Base-by-base conservation (phyloP, 2,888 invertebrate species). In the Cerceris ruficornis region DNA sequence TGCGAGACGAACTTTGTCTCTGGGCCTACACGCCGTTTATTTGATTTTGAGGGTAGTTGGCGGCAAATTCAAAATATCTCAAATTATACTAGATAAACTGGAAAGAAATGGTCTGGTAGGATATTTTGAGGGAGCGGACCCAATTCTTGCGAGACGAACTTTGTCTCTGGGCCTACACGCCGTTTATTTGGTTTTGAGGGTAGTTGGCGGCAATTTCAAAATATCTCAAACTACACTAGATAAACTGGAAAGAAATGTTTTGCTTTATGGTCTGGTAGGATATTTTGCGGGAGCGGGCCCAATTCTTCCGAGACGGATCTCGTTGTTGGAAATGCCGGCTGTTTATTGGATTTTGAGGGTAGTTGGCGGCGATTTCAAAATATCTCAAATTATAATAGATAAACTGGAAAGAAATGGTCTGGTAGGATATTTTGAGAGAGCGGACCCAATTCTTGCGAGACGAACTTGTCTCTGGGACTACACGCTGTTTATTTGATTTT, bases 241-340 rank as follows among this genome's bases (percentile, higher is more conserved):
- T 6, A 43, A 43, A 43, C 6, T 43, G 43, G 43, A 43, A 43
- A 9, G 43, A 43, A 43, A n/a, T n/a, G n/a, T n/a, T n/a, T n/a
- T n/a, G n/a, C n/a, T n/a, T n/a, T n/a, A 43, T 43, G 43, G 6
- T 43, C 43, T 9, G 9, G 7, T n/a, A n/a, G n/a, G n/a, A n/a
- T n/a, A n/a, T n/a, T n/a, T n/a, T n/a, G n/a, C 73, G 78, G 81
- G 62, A 80, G 62, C 84, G 88, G 82, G 84, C 84, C 75, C 84
- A 84, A 83, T 86, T 82, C 70, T 54, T 7, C 17, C 50, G 13
- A 6, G 50, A 41, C n/a, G 43, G 6, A 14, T 7, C 13, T 57
- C 13, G 17, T 17, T 7, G 11, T n/a, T n/a, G n/a, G n/a, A n/a
- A n/a, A n/a, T n/a, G 6, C 54, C 15, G 8, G 13, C 6, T 6